phyloP scores from a whole-genome alignment of 2,797 vertebrate species.

The Amphiprion clarkii region DNA sequence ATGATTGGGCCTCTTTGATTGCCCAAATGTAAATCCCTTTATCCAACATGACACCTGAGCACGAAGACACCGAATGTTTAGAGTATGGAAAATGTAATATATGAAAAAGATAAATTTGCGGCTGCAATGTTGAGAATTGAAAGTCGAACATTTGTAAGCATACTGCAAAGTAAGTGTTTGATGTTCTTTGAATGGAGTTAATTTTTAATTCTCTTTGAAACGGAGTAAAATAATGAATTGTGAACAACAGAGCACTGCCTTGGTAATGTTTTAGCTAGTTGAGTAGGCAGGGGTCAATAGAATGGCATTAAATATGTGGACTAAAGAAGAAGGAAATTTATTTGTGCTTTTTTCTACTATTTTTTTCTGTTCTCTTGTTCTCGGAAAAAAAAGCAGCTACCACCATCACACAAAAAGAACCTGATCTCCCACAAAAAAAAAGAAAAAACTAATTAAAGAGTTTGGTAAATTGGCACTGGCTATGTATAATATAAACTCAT shows the following conservation, averaged over 20 bases:
- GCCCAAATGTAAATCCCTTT: conserved; percentile 42
- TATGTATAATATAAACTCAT: neutral
- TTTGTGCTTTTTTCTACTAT: neutral
- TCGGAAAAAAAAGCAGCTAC: conserved; percentile 15
- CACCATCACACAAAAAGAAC: conserved; percentile 6
- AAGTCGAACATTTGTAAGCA: conserved; percentile 58
- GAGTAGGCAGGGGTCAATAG: conserved; percentile 40
- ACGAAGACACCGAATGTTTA: conserved; percentile 19
- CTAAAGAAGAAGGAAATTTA: conserved; percentile 22
- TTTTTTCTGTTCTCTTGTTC: neutral
- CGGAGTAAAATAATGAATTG: conserved; percentile 55
- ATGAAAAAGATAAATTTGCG: conserved; percentile 47
- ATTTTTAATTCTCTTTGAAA: conserved; percentile 71
- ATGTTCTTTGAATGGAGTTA: conserved; percentile 60
- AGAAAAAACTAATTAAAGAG: conserved; percentile 1
- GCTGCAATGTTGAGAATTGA: conserved; percentile 34
- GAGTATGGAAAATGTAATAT: conserved; percentile 41
- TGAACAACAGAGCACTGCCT: conserved; percentile 48
- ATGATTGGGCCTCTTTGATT: conserved; percentile 58
- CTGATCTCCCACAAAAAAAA: neutral
- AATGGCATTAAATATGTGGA: conserved; percentile 38
- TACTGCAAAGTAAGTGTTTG: conserved; percentile 50
- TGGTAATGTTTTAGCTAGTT: conserved; percentile 31
- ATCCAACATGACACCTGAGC: conserved; percentile 55
- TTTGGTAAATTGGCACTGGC: neutral